These are phyloP conservation scores for Arnoldichthys spilopterus DNA, from an alignment of 2,797 vertebrate genomes.

Conservation along the genomic window DNA sequence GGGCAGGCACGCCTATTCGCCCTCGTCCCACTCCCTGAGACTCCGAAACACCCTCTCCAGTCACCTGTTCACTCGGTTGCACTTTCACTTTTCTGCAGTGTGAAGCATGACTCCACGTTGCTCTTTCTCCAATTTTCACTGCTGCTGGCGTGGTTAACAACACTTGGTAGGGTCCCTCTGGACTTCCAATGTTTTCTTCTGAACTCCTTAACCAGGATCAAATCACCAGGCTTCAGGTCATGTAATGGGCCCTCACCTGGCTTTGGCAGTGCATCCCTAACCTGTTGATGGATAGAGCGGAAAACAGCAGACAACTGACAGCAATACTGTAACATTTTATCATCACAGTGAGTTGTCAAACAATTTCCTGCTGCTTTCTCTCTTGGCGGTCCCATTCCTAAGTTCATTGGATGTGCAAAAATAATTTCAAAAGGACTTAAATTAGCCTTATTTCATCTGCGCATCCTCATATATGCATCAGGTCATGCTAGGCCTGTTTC, in stretches of 20 bases:
- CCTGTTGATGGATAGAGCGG: no score
- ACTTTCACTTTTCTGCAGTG: no score
- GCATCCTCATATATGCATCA: background rate
- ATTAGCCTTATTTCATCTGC: background rate
- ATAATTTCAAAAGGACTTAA: background rate
- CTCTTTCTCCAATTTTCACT: constrained; percentile 9
- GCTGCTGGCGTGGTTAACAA: constrained; percentile 1
- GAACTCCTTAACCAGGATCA: background rate
- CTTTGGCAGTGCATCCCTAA: no score
- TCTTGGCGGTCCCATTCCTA: background rate
- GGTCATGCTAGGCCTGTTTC: background rate
- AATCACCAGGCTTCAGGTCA: background rate
- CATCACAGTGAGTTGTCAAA: background rate
- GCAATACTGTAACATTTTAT: no score
- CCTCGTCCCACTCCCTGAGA: no score
- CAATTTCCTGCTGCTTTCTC: background rate
- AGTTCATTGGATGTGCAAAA: background rate
- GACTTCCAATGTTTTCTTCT: background rate
- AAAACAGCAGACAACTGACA: no score
- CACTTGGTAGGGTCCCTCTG: background rate
- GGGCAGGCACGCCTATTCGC: no score
- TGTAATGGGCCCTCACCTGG: no score
- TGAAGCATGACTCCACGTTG: background rate
- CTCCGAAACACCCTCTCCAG: no score
- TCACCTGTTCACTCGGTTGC: no score